A percentile compares a stretch with the other conserved stretches of the same genome.
Conservation (phyloP, 2,797 vertebrate species). For the Halcyon chelicuti region DNA sequence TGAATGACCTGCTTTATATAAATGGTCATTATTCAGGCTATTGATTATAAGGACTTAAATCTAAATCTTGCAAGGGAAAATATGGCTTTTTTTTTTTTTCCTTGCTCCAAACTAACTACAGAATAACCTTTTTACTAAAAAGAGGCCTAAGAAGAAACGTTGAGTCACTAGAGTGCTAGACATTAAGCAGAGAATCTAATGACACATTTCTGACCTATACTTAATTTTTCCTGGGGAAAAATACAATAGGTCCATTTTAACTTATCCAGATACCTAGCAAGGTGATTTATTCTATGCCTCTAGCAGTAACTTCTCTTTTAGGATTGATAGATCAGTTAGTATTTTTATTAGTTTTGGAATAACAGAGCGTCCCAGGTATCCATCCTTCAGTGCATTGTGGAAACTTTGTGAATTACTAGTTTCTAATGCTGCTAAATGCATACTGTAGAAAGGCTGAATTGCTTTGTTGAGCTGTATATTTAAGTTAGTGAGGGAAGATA, state of each 20-base stretch:
- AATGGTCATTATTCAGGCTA: neutral
- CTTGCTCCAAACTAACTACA: neutral
- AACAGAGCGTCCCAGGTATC: neutral
- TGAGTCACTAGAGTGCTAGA: neutral
- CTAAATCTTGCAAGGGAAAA: neutral
- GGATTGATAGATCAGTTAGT: neutral
- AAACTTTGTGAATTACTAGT: neutral
- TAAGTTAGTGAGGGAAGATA: neutral
- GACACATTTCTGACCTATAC: neutral
- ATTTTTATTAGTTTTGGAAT: neutral
- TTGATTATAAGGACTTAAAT: neutral
- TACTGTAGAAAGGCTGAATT: neutral
- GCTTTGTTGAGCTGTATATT: neutral
- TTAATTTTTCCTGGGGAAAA: neutral
- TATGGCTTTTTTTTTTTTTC: neutral
- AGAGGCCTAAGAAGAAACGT: neutral
- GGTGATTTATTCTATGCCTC: neutral
- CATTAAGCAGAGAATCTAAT: neutral
- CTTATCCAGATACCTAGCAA: neutral
- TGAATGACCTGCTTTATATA: conserved; percentile 32
- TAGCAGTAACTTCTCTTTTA: neutral
- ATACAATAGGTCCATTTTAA: neutral
- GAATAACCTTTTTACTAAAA: neutral
- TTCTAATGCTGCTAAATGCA: neutral
- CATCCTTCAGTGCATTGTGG: neutral